These are phyloP conservation scores for Centruroides vittatus DNA, from an alignment of 1,140 invertebrate species.

Conservation along the genomic window DNA sequence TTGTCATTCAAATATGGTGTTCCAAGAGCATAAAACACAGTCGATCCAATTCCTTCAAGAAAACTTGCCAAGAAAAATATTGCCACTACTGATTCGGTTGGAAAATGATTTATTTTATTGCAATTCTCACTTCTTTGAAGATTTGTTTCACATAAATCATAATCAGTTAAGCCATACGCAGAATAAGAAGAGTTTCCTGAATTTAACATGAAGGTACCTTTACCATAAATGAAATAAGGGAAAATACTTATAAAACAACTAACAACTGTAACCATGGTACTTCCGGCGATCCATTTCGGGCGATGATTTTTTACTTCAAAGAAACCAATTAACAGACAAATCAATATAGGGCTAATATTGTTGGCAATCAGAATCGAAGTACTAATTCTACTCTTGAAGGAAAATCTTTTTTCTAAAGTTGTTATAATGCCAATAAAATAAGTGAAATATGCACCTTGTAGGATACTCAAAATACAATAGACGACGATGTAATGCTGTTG, in stretches of 20 bases:
- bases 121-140: too few species aligned
- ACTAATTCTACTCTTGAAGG: constrained; percentile 55
- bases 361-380: constrained; percentile 31
- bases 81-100: not conserved
- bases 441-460: constrained; percentile 52
- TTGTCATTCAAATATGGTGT: constrained; percentile 28
- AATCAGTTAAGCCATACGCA: too few species aligned
- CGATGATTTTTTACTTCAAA: constrained; percentile 48
- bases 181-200: constrained; percentile 19
- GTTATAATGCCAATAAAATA: constrained; percentile 63
- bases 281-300: constrained; percentile 52
- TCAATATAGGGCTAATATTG: constrained; percentile 5
- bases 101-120: too few species aligned
- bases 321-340: constrained; percentile 31
- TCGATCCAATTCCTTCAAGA: constrained; percentile 16
- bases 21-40: constrained; percentile 19
- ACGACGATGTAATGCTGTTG: constrained; percentile 55
- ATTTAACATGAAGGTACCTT: too few species aligned
- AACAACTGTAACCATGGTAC: constrained; percentile 47
- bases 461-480: constrained; percentile 52
- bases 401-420: constrained; percentile 61
- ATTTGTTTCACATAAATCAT: too few species aligned
- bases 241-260: constrained; percentile 47
- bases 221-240: constrained; percentile 50
- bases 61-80: constrained; percentile 14